Evolutionary conservation across 2,888 invertebrate species (phyloP).

Genomic region (Ormyrus rosae): DNA sequence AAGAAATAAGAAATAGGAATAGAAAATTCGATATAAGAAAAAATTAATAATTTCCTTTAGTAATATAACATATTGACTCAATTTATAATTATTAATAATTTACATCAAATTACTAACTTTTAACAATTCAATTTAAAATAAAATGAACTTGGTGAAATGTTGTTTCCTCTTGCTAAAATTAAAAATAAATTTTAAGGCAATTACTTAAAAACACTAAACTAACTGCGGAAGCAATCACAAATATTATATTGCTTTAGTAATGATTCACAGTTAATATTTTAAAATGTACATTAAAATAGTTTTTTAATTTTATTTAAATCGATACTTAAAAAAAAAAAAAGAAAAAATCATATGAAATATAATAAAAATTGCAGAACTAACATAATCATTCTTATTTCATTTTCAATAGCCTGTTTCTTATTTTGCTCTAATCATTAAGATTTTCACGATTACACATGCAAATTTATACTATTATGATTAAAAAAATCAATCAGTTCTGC

Average conservation of each 20-base stretch:
- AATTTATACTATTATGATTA: slow-evolving; percentile 49
- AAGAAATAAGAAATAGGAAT: slow-evolving; percentile 40
- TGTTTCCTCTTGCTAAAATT: slow-evolving; percentile 25
- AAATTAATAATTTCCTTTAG: slow-evolving; percentile 8
- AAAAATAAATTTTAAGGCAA: slow-evolving; percentile 21
- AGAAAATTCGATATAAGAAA: slow-evolving; percentile 44
- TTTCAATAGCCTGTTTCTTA: slow-evolving; percentile 37
- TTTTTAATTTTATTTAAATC: slow-evolving; percentile 8
- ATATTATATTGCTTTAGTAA: slow-evolving; percentile 30
- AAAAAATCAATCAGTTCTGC: slow-evolving; percentile 58
- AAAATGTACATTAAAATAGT: slow-evolving; percentile 27
- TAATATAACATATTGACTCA: background rate
- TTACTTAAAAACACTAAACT: slow-evolving; percentile 7
- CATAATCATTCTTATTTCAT: slow-evolving; percentile 47
- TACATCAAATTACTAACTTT: too few relatives aligned
- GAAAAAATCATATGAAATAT: slow-evolving; percentile 18
- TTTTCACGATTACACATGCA: slow-evolving; percentile 35
- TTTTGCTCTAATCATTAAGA: slow-evolving; percentile 26
- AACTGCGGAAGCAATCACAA: slow-evolving; percentile 5
- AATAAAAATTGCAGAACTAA: slow-evolving; percentile 17
- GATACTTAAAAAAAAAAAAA: slow-evolving; percentile 25
- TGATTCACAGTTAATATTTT: slow-evolving; percentile 10
- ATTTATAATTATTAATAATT: background rate
- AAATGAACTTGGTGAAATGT: background rate
- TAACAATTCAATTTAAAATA: too few relatives aligned